Base-by-base conservation (phyloP, 2,797 vertebrate species). In the Poeciliopsis gracilis region DNA sequence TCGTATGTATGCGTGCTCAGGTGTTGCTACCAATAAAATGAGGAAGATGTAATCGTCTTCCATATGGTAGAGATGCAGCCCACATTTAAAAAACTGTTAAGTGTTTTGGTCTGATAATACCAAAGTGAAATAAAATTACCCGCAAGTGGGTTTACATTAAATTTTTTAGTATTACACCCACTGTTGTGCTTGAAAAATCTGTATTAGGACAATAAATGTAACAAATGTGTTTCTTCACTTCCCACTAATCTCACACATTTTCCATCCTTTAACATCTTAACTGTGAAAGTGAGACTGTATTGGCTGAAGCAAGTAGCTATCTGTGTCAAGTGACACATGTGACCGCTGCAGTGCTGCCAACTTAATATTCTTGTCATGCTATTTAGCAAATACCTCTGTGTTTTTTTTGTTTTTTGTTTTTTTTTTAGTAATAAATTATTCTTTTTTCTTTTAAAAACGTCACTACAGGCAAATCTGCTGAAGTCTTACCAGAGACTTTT, bases 1-100 rank as follows among this genome's bases (percentile, higher is more conserved):
- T 86, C 61, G 10, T 66, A 4, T 70, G 38, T 76, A 41, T 49
- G 28, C 63, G 33, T 67, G 16, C 46, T 25, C 5, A 7, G 61
- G 36, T 28, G 6, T 0, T 3, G 38, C 25, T 51, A 46, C 66
- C 59, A 57, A 77, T 77, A 16, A 61, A 80, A 86, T 25, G 38
- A 41, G 86, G 73, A 15, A 76, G 43, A 76, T 72, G 73, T 15
- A 82, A 75, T 80, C 81, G 13, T 23, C 67, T 4, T 43, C 1
- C 11, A 13, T n/a, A 43, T 13, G 11, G 38, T 25, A 23, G 63
- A 25, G 72, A 82, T 79, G 71, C 61, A 28, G 63, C 25, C 63
- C 69, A 25, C 28, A 71, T 47, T 43, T 13, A 18, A 15, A 84
- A 47, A 4, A 38, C 67, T 53, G 49, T 53, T 55, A 73, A 57